Conservation (phyloP, 2,888 invertebrate species). For the Aricia artaxerxes region DNA sequence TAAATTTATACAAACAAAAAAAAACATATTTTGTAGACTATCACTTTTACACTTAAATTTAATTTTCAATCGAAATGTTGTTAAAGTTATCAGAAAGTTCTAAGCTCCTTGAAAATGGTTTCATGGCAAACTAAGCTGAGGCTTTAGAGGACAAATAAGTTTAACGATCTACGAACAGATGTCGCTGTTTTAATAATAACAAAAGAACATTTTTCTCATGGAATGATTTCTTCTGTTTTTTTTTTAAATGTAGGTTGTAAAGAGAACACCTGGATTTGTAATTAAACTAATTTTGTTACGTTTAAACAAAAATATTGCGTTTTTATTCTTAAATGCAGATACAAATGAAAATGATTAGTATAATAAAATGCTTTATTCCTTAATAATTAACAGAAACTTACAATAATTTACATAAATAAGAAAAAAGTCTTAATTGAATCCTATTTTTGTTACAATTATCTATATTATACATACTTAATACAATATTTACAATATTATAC, state of each 20-base stretch:
- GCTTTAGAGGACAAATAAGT: slow-evolving; percentile 11
- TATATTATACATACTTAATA: neutral
- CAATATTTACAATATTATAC: neutral
- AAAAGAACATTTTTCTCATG: no score
- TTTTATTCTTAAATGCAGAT: neutral
- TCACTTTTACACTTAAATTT: neutral
- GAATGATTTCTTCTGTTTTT: neutral
- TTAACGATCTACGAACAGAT: neutral
- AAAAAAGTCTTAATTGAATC: neutral
- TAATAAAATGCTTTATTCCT: neutral
- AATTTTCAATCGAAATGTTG: neutral
- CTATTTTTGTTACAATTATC: neutral
- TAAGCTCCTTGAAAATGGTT: neutral
- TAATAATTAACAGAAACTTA: neutral
- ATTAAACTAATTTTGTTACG: neutral
- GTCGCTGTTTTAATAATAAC: neutral
- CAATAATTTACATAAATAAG: neutral
- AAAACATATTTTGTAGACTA: neutral
- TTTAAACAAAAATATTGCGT: no score
- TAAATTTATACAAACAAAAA: neutral
- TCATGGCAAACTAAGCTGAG: neutral
- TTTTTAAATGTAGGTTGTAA: neutral
- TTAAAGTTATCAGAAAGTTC: neutral
- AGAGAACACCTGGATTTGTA: neutral
- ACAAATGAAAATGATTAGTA: neutral